Evolutionary conservation across 2,113 vertebrate species (phyloP).

Genomic region (Ardeotis arabs): DNA sequence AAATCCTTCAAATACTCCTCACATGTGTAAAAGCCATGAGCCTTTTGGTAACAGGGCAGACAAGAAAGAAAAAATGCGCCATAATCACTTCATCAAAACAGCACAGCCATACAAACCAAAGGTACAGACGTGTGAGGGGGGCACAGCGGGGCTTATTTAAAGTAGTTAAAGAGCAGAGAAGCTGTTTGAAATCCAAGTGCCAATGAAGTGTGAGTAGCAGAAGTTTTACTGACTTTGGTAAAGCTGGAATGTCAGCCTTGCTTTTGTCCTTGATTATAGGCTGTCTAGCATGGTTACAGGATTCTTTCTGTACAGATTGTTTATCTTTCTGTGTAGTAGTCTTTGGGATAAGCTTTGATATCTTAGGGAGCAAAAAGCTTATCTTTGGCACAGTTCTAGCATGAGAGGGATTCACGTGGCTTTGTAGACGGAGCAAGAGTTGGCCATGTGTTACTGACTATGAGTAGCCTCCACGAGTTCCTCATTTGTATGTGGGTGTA

Average conservation of each 20-base stretch:
- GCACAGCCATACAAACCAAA: conserved; percentile 98
- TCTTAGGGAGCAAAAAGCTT: not conserved
- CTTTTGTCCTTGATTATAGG: not conserved
- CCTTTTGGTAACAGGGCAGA: conserved; percentile 94
- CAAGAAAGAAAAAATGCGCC: conserved; percentile 96
- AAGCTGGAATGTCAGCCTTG: not conserved
- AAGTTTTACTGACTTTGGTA: not conserved
- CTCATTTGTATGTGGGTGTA: not conserved
- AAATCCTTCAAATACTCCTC: conserved; percentile 84
- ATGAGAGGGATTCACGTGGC: not conserved
- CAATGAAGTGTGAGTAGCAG: not conserved
- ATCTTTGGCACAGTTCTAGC: not conserved
- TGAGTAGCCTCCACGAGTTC: not conserved
- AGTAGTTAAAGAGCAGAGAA: not conserved
- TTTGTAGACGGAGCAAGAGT: not conserved
- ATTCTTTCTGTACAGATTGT: not conserved
- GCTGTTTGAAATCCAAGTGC: not conserved
- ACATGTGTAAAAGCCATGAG: conserved; percentile 90
- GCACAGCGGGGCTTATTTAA: rapidly evolving
- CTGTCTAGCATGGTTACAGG: not conserved
- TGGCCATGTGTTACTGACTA: not conserved
- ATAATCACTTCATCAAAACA: conserved; percentile 99
- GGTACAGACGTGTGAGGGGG: conserved; percentile 68
- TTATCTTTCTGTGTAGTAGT: not conserved
- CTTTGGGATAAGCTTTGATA: not conserved